Percentiles rank a stretch among this genome's conserved stretches.
Evolutionary conservation across 2,888 invertebrate genomes (phyloP).

Genomic region (Apamea crenata): DNA sequence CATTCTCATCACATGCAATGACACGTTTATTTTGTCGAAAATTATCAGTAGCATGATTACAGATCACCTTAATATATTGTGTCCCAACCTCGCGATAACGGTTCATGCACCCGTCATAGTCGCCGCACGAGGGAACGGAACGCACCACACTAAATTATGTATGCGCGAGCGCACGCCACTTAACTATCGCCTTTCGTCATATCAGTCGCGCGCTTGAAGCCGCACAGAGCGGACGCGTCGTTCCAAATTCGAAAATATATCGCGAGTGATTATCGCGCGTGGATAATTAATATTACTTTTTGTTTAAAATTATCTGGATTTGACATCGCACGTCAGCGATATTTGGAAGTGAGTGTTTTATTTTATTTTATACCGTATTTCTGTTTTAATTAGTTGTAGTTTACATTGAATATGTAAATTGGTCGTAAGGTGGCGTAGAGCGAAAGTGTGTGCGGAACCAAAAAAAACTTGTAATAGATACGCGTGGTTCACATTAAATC

Average conservation of each 20-base stretch:
- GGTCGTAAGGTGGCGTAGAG: conserved; percentile 49
- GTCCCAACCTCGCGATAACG: conserved; percentile 71
- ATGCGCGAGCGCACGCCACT: conserved; percentile 72
- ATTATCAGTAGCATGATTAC: conserved; percentile 36
- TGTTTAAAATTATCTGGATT: conserved; percentile 61
- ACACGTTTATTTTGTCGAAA: conserved; percentile 46
- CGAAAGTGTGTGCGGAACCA: conserved; percentile 64
- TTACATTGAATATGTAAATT: conserved; percentile 61
- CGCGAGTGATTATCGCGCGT: conserved; percentile 72
- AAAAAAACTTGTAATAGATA: conserved; percentile 23
- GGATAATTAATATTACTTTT: conserved; percentile 58
- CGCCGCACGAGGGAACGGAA: conserved; percentile 68
- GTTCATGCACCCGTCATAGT: conserved; percentile 75
- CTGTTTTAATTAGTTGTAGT: conserved; percentile 26
- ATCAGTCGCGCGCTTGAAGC: conserved; percentile 72
- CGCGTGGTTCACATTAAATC: conserved; percentile 14
- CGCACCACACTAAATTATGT: conserved; percentile 64
- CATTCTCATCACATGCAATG: conserved; percentile 2
- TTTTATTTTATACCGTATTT: conserved; percentile 30
- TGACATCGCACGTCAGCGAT: conserved; percentile 45
- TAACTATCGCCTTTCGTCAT: conserved; percentile 59
- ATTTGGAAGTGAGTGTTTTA: conserved; percentile 59
- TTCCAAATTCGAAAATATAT: conserved; percentile 53
- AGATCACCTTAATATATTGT: conserved; percentile 42
- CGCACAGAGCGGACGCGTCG: conserved; percentile 70